These are phyloP conservation scores for Syrmaticus mikado DNA, from an alignment of 2,113 vertebrate species.

Conservation along the genomic window DNA sequence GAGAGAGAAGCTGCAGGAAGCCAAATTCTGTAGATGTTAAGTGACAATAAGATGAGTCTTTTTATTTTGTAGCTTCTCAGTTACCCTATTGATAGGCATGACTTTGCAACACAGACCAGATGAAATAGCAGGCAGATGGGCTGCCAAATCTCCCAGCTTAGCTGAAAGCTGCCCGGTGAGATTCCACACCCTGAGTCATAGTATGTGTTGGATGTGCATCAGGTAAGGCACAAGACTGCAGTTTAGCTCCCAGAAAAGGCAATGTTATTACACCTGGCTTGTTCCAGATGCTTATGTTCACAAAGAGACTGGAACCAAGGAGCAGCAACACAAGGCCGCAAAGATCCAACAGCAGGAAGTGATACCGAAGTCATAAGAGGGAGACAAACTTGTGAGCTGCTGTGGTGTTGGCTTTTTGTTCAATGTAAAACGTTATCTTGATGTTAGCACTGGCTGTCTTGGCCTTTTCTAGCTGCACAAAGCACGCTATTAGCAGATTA, in stretches of 20 bases:
- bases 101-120: neutral
- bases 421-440: neutral
- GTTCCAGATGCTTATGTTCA: neutral
- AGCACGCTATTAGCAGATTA: neutral
- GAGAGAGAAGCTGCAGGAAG: neutral
- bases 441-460: neutral
- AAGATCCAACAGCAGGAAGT: neutral
- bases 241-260: neutral
- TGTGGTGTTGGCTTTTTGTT: neutral
- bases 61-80: neutral
- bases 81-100: neutral
- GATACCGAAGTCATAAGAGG: neutral
- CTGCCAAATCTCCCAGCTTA: neutral
- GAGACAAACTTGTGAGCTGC: neutral
- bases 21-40: neutral
- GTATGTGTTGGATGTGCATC: neutral
- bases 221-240: neutral
- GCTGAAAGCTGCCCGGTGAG: neutral
- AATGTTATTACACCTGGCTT: neutral
- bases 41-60: neutral
- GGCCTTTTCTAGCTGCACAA: neutral
- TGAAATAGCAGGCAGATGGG: neutral
- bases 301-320: neutral
- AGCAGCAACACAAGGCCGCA: neutral
- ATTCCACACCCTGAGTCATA: neutral